Evolutionary conservation across 2,797 vertebrate species (phyloP).

Genomic region (Phoeniculus purpureus): DNA sequence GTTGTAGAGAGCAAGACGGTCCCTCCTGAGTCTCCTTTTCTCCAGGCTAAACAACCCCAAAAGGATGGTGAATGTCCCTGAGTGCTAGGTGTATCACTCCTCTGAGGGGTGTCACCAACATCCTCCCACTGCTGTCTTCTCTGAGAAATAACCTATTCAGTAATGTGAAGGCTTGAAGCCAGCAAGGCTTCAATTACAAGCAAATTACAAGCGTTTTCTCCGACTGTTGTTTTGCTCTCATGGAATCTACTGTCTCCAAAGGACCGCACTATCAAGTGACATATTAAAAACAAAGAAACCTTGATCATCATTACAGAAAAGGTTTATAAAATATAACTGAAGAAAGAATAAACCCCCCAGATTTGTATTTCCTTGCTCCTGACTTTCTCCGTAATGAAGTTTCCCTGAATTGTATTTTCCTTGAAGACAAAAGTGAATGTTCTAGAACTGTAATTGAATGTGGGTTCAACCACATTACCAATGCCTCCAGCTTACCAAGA

Average conservation of each 20-base stretch:
- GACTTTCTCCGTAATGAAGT: background rate
- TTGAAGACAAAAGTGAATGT: background rate
- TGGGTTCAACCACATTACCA: background rate
- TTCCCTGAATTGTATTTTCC: background rate
- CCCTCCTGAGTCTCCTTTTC: no score
- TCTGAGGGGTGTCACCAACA: no score
- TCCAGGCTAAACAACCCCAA: no score
- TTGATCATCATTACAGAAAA: background rate
- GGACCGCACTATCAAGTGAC: background rate
- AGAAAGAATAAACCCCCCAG: background rate
- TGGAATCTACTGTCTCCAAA: background rate
- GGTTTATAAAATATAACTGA: background rate
- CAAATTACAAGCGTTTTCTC: background rate
- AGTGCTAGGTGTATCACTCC: no score
- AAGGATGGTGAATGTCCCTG: no score
- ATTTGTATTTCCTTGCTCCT: background rate
- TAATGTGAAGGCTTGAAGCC: no score
- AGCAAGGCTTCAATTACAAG: no score
- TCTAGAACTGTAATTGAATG: conserved; percentile 6
- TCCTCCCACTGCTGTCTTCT: no score
- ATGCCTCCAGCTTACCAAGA: background rate
- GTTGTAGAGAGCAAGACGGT: no score
- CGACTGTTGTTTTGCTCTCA: background rate
- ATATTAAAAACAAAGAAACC: background rate
- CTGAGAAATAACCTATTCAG: no score